Percentiles rank a stretch among this genome's conserved stretches.
These are phyloP conservation scores for Odocoileus virginianus DNA, from an alignment of 2,113 vertebrate genomes.

Conservation along the genomic window DNA sequence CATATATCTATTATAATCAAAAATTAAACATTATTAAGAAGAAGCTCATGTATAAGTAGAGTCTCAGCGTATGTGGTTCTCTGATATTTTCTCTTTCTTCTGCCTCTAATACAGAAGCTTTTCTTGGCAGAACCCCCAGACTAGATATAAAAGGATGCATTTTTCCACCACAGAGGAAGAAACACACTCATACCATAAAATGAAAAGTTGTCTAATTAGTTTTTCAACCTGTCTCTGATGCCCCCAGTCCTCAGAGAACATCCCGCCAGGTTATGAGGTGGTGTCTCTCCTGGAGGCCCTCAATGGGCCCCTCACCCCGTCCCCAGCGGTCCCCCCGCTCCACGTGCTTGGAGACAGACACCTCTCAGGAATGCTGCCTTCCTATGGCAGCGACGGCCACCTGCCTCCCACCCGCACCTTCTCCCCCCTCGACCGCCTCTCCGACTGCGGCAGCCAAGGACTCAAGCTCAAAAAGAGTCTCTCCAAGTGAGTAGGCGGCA, in stretches of 20 bases:
- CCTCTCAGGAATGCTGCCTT: slow-evolving; percentile 84
- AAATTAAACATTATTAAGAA: background rate
- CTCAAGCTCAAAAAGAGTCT: slow-evolving; percentile 91
- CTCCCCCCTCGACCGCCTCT: slow-evolving; percentile 87
- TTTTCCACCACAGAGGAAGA: background rate
- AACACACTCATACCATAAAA: background rate
- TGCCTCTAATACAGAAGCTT: background rate
- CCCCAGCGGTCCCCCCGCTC: slow-evolving; percentile 83
- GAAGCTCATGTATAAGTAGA: background rate
- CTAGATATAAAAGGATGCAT: background rate
- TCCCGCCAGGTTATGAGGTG: slow-evolving; percentile 94
- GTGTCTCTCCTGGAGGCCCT: slow-evolving; percentile 96
- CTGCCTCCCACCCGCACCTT: slow-evolving; percentile 83
- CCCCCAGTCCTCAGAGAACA: slow-evolving; percentile 91
- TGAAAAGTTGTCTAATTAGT: background rate
- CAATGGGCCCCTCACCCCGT: slow-evolving; percentile 92
- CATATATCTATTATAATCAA: background rate
- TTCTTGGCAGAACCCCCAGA: background rate
- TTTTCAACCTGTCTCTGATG: slow-evolving; percentile 21
- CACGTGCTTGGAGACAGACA: slow-evolving; percentile 84
- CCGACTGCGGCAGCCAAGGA: slow-evolving; percentile 83
- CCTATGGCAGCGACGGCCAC: slow-evolving; percentile 86
- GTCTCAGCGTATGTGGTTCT: background rate
- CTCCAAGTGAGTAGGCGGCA: slow-evolving; percentile 87
- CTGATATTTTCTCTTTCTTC: background rate